A percentile compares a stretch with the other conserved stretches of the same genome.
Conservation (phyloP, 2,888 invertebrate genomes). For the Drosophila longiperda region DNA sequence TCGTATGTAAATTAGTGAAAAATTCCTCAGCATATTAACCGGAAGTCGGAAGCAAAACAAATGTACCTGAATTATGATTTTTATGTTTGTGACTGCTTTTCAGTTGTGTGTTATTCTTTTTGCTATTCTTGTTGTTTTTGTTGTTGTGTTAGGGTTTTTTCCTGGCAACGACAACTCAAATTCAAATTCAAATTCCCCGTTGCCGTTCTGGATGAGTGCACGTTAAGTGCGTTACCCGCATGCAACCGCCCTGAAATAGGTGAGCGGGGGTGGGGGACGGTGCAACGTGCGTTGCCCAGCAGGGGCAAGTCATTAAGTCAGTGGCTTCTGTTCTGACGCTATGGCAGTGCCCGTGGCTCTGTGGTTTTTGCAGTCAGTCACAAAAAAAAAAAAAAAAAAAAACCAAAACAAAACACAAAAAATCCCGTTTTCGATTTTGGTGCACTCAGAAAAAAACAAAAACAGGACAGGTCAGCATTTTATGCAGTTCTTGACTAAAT, state of each 20-base stretch:
- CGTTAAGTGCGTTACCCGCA: constrained; percentile 67
- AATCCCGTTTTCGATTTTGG: constrained; percentile 63
- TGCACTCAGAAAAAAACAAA: background rate
- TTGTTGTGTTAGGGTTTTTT: constrained; percentile 20
- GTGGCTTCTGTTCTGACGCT: constrained; percentile 48
- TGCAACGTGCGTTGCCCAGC: constrained; percentile 18
- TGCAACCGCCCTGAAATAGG: constrained; percentile 48
- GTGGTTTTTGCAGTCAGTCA: constrained; percentile 22
- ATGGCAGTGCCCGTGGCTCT: constrained; percentile 19
- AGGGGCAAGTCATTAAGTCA: constrained; percentile 62
- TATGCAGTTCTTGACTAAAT: background rate
- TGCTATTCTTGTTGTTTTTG: background rate
- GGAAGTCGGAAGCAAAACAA: constrained; percentile 71
- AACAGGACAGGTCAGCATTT: background rate
- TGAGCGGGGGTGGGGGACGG: constrained; percentile 13
- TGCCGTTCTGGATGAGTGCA: constrained; percentile 72
- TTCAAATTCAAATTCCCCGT: constrained; percentile 25
- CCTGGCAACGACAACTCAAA: constrained; percentile 27
- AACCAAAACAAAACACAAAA: constrained; percentile 11
- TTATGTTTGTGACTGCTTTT: constrained; percentile 25
- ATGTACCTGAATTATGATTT: constrained; percentile 75
- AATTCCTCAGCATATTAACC: constrained; percentile 58
- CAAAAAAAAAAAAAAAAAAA: background rate
- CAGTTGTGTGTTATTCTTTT: constrained; percentile 6
- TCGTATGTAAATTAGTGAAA: constrained; percentile 54